A percentile compares a stretch with the other conserved stretches of the same genome.
Conservation (phyloP, 2,113 vertebrate genomes). For the Beaufortia kweichowensis region DNA sequence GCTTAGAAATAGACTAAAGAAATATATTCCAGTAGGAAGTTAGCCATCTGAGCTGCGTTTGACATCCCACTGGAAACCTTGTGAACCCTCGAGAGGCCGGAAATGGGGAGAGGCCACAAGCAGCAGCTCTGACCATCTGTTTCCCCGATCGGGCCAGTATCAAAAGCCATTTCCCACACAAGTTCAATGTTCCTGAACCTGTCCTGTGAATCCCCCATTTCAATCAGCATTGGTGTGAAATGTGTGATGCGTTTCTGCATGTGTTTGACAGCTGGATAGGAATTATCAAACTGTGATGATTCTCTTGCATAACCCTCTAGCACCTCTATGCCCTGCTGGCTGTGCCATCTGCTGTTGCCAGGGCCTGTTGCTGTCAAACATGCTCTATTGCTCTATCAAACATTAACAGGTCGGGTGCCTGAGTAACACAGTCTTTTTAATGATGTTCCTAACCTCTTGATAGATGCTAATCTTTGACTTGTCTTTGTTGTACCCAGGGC, state of each 20-base stretch:
- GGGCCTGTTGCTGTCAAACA: conserved; percentile 60
- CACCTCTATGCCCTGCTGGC: conserved; percentile 74
- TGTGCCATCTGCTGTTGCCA: conserved; percentile 75
- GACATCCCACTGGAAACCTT: conserved; percentile 45
- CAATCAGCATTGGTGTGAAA: conserved; percentile 60
- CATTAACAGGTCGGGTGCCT: conserved; percentile 23
- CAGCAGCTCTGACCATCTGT: conserved; percentile 74
- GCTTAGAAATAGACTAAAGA: not conserved
- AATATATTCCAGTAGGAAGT: conserved; percentile 41
- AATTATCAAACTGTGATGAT: conserved; percentile 63
- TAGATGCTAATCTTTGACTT: not conserved
- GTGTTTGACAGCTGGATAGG: conserved; percentile 39
- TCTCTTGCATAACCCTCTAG: conserved; percentile 77
- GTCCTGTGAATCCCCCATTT: conserved; percentile 39
- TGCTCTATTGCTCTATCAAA: conserved; percentile 53
- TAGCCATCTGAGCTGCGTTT: conserved; percentile 73
- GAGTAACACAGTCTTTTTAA: conserved; percentile 2
- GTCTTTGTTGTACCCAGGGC: not conserved
- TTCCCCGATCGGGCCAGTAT: conserved; percentile 60
- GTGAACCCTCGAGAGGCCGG: conserved; percentile 69
- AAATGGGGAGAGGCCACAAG: conserved; percentile 69
- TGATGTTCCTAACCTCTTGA: not conserved
- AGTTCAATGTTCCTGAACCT: conserved; percentile 64
- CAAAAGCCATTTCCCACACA: conserved; percentile 54
- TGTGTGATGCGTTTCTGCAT: conserved; percentile 60